A percentile compares a stretch with the other conserved stretches of the same genome.
phyloP scores from a whole-genome alignment of 2,113 vertebrate genomes.

The Hiodon tergisus region DNA sequence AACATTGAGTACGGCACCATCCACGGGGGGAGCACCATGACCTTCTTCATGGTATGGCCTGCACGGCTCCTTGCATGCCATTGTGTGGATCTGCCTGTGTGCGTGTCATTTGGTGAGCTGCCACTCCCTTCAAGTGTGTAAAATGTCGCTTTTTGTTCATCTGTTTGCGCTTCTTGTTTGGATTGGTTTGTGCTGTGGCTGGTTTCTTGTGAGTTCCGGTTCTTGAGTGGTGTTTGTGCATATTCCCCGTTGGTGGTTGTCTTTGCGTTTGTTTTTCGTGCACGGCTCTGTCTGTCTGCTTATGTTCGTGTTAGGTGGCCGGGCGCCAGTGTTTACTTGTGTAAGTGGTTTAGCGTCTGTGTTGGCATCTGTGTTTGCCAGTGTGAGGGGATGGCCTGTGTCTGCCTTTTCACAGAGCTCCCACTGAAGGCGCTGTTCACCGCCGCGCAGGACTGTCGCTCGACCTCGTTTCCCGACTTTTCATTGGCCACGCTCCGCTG shows the following conservation, averaged over 20 bases:
- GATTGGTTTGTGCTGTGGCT: not conserved
- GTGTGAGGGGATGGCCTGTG: not conserved
- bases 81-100: conserved; percentile 16
- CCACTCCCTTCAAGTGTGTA: not conserved
- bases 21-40: conserved; percentile 89
- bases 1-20: conserved; percentile 93
- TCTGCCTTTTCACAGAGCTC: not conserved
- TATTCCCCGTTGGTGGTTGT: not conserved
- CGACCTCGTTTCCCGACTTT: not conserved
- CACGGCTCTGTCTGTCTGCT: not conserved
- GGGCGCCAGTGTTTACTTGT: conserved; percentile 13
- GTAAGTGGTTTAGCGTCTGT: conserved; percentile 12
- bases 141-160: not conserved
- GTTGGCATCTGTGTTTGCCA: conserved; percentile 13
- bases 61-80: conserved; percentile 25
- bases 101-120: not conserved
- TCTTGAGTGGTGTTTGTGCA: not conserved
- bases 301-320: conserved; percentile 7
- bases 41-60: conserved; percentile 82
- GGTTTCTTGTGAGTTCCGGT: too few species aligned
- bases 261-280: not conserved
- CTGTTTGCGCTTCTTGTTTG: not conserved
- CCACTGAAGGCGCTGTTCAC: not conserved
- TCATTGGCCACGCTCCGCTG: not conserved
- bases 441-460: not conserved